Conservation (phyloP, 2,888 invertebrate genomes). For the Chymomyza fuscimana region DNA sequence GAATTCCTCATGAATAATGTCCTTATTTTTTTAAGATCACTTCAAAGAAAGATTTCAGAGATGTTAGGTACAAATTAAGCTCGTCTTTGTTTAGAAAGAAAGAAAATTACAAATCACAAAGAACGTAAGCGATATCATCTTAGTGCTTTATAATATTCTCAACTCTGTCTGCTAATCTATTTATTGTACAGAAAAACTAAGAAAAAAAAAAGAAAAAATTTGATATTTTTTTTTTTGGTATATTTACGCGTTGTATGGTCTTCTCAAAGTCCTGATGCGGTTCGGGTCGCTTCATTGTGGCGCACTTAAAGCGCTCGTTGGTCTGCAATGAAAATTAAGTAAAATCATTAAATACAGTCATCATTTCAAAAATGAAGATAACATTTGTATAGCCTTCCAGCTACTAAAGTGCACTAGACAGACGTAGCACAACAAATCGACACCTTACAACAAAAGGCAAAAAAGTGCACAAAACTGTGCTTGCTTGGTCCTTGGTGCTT, state of each 20-base stretch:
- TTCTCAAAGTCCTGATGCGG: conserved; percentile 80
- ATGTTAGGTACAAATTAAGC: too few species aligned
- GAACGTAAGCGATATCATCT: too few species aligned
- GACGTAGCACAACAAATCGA: conserved; percentile 52
- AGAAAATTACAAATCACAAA: too few species aligned
- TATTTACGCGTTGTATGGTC: conserved; percentile 79
- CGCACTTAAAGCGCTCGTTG: conserved; percentile 77
- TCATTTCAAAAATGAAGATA: conserved; percentile 43
- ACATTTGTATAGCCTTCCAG: conserved; percentile 59
- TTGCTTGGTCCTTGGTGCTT: conserved; percentile 24
- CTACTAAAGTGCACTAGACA: conserved; percentile 4
- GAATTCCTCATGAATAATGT: too few species aligned
- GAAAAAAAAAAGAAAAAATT: conserved; percentile 1
- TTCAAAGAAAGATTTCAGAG: too few species aligned
- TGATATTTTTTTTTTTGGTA: neutral
- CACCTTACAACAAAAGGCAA: conserved; percentile 56
- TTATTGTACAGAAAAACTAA: conserved; percentile 6
- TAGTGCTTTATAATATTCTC: too few species aligned
- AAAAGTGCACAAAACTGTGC: conserved; percentile 8
- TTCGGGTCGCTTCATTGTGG: conserved; percentile 78
- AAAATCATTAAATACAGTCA: conserved; percentile 2
- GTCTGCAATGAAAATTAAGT: conserved; percentile 64
- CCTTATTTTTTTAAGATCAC: too few species aligned
- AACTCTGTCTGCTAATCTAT: neutral
- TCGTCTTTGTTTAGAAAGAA: too few species aligned